Evolutionary conservation across 2,113 vertebrate genomes (phyloP).

Genomic region (Scolopax mira): DNA sequence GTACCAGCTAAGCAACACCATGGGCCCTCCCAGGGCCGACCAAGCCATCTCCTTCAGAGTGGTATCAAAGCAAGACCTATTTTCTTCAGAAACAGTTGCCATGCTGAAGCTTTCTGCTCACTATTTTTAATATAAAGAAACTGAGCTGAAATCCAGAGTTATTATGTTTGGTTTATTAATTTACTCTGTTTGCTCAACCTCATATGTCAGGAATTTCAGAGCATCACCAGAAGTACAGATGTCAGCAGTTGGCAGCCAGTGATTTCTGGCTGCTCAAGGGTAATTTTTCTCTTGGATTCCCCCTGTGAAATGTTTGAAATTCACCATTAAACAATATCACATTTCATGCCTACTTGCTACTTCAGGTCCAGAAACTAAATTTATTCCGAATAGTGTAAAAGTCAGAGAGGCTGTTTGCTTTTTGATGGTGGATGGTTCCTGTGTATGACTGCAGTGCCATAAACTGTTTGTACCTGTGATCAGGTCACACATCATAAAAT

Average conservation of each 20-base stretch:
- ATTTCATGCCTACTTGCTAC: slow-evolving; percentile 49
- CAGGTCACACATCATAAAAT: slow-evolving; percentile 52
- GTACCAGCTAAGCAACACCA: too few relatives aligned
- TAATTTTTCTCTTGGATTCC: slow-evolving; percentile 21
- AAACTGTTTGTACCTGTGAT: slow-evolving; percentile 47
- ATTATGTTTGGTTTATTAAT: slow-evolving; percentile 39
- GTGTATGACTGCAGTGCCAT: background rate
- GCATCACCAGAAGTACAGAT: background rate
- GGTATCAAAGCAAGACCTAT: background rate
- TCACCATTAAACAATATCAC: background rate
- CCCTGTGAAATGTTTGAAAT: slow-evolving; percentile 27
- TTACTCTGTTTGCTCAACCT: background rate
- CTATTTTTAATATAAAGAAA: background rate
- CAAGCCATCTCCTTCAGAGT: too few relatives aligned
- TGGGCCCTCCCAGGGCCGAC: too few relatives aligned
- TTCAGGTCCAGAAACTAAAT: slow-evolving; percentile 29
- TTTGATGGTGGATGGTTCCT: slow-evolving; percentile 42
- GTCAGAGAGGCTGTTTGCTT: slow-evolving; percentile 14
- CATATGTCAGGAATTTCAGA: slow-evolving; percentile 9
- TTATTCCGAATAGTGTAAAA: slow-evolving; percentile 14
- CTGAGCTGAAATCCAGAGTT: background rate
- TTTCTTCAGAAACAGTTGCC: background rate
- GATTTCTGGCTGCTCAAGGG: background rate
- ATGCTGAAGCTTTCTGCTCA: background rate
- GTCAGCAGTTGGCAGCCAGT: slow-evolving; percentile 3